These are phyloP conservation scores for Pachymerium ferrugineum DNA, from an alignment of 2,888 invertebrate genomes.

Conservation along the genomic window DNA sequence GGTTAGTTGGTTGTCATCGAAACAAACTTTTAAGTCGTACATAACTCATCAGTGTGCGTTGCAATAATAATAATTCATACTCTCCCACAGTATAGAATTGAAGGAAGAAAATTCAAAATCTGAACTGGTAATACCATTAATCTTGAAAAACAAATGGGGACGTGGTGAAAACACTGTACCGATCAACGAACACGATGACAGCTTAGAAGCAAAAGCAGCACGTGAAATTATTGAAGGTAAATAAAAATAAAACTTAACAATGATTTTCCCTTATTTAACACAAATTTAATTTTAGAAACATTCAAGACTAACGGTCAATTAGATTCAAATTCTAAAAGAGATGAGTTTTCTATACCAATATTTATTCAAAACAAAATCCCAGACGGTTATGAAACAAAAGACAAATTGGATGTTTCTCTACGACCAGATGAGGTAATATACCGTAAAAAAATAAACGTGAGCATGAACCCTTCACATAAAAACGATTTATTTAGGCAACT, in stretches of 20 bases:
- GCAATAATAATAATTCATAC: too few species aligned
- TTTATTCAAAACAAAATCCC: conserved; percentile 50
- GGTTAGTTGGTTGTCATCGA: not conserved
- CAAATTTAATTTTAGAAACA: not conserved
- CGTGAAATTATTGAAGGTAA: conserved; percentile 43
- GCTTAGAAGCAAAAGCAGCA: conserved; percentile 41
- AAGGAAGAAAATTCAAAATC: too few species aligned
- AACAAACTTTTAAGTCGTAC: not conserved
- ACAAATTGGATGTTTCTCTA: conserved; percentile 49
- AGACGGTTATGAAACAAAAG: conserved; percentile 51
- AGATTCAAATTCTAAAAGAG: not conserved
- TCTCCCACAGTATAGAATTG: too few species aligned
- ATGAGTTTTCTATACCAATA: conserved; percentile 44
- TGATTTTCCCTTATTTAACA: conserved; percentile 34
- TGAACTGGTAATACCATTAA: not conserved
- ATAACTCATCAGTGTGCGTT: too few species aligned
- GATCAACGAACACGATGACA: conserved; percentile 33
- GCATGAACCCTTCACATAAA: not conserved
- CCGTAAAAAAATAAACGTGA: not conserved
- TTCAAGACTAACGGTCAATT: conserved; percentile 21
- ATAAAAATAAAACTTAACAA: conserved; percentile 37
- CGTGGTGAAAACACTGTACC: too few species aligned
- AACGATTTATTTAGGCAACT: conserved; percentile 54
- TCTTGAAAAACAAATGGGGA: not conserved
- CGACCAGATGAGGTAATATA: conserved; percentile 47